These are phyloP conservation scores for Caenorhabditis tropicalis DNA, from an alignment of 1,140 invertebrate genomes.

Conservation along the genomic window DNA sequence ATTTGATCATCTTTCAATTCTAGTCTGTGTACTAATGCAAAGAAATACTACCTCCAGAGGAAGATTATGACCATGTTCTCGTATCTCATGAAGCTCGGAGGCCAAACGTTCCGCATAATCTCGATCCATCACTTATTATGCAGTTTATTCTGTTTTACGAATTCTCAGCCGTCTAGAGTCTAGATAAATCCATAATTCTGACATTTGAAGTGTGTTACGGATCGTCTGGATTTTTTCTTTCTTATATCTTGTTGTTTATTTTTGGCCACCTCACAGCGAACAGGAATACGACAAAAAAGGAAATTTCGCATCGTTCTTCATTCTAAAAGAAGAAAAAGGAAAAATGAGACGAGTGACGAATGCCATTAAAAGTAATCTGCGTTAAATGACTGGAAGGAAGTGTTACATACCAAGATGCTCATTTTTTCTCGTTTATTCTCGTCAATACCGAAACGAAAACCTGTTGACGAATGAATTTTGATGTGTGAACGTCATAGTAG, in stretches of 20 bases:
- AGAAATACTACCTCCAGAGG: not conserved
- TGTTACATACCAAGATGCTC: constrained; percentile 7
- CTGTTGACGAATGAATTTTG: not conserved
- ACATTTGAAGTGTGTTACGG: not conserved
- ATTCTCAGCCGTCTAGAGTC: not conserved
- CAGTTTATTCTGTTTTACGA: not conserved
- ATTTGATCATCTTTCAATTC: not conserved
- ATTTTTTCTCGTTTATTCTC: not conserved
- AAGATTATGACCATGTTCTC: not conserved
- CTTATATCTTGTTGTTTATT: not conserved
- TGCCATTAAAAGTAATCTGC: constrained; percentile 32
- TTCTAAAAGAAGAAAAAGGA: not conserved
- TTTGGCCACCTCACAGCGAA: not conserved
- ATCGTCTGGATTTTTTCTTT: not conserved
- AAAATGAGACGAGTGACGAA: not conserved
- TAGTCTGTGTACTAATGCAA: not conserved
- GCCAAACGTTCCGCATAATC: constrained; percentile 13
- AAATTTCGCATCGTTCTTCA: not conserved
- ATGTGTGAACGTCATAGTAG: not conserved
- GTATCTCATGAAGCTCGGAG: not conserved
- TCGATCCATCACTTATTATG: not conserved
- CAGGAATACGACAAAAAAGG: not conserved
- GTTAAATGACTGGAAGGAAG: constrained; percentile 25
- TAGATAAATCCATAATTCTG: not conserved
- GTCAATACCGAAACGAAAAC: not conserved